Base-by-base conservation (phyloP, 37 sponge, comb jelly and placozoan genomes). In the Crambe crambe region DNA sequence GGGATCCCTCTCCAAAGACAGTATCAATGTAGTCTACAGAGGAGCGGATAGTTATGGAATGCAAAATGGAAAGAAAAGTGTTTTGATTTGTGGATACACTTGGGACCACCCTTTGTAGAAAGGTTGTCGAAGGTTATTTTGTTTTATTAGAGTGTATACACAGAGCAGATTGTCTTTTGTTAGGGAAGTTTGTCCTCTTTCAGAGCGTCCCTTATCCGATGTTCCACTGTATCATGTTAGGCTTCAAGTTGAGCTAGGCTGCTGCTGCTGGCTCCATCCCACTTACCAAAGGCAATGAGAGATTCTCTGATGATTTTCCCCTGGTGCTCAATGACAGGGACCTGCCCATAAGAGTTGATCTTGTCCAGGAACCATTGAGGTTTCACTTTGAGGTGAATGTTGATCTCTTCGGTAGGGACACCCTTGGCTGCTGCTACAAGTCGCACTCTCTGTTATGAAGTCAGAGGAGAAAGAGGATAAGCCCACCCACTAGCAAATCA, bases 11-110 rank as follows among this genome's bases (percentile, higher is more conserved):
- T 18, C 70, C 80, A 67, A 79, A 91, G 27, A 65, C 78, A 22
- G 82, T 83, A 91, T 91, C 91, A 9, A 91, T 37, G 51, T 86
- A 91, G 25, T 91, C 91, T 91, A 70, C 40, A 78, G 8, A 47
- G 51, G 12, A 61, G n/a, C 18, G 56, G 56, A 54, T 18, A 54
- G 18, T 20, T 20, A 20, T 20, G 18, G 18, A 54, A 10, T 54
- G 10, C 18, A 54, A 54, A 20, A 20, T 54, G 17, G 56, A 54
- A 10, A 20, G 10, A 20, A 54, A 10, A 54, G 17, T 20, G 17
- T 20, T 54, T 10, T 20, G 18, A 18, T 54, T 54, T 18, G 18
- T 54, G 10, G 56, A 54, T 54, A 54, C 10, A 54, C 56, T 54
- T 18, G 10, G 56, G n/a, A n/a, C n/a, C n/a, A n/a, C n/a, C n/a